A percentile compares a stretch with the other conserved stretches of the same genome.
phyloP scores from a whole-genome alignment of 2,113 vertebrate species.

The Pteronura brasiliensis region DNA sequence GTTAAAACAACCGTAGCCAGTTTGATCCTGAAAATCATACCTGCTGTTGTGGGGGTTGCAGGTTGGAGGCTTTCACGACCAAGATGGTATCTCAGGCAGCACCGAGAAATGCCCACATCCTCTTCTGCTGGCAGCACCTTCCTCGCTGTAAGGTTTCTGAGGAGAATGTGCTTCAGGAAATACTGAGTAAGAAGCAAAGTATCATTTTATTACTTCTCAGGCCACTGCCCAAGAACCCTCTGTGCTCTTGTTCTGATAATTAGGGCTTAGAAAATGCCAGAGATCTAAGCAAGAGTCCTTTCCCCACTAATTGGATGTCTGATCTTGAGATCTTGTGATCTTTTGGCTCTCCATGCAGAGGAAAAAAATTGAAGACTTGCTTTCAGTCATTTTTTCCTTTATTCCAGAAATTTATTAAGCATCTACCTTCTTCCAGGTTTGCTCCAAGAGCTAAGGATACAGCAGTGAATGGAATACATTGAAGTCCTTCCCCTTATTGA shows the following conservation, averaged over 20 bases:
- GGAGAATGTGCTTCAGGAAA: background rate
- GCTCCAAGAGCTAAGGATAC: background rate
- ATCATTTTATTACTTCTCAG: background rate
- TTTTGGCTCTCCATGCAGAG: background rate
- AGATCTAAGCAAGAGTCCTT: background rate
- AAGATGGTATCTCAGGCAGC: background rate
- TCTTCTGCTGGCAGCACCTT: background rate
- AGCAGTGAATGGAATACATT: background rate
- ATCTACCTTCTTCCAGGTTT: background rate
- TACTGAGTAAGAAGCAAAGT: background rate
- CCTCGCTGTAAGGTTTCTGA: background rate
- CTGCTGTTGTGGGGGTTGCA: background rate
- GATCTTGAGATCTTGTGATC: background rate
- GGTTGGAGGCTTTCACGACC: background rate
- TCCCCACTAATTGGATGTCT: background rate
- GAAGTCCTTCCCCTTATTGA: background rate
- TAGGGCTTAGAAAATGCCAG: background rate
- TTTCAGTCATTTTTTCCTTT: background rate
- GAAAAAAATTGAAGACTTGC: too few species aligned
- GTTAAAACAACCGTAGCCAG: background rate
- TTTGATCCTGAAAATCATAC: background rate
- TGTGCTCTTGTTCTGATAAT: background rate
- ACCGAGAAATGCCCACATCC: background rate
- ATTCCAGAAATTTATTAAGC: background rate
- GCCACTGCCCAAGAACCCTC: background rate